A percentile compares a stretch with the other conserved stretches of the same genome.
Conservation (phyloP, 1,140 invertebrate genomes). For the Drosophila bipectinata region DNA sequence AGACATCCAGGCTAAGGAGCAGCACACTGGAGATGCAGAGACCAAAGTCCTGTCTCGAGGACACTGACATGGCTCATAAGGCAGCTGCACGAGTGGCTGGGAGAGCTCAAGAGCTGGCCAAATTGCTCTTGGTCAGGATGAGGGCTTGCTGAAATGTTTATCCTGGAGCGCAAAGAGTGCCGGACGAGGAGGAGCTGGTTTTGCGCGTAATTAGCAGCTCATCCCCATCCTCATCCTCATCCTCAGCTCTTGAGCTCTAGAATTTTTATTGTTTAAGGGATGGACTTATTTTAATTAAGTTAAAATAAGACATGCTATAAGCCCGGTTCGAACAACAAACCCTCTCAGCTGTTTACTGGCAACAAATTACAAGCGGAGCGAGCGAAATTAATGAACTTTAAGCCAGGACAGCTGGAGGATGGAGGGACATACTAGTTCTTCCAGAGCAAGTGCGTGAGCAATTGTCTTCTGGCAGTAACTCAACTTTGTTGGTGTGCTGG, state of each 20-base stretch:
- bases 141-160: constrained; percentile 26
- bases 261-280: not conserved
- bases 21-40: not conserved
- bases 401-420: constrained; percentile 27
- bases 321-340: not conserved
- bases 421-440: not conserved
- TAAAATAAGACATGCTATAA: not conserved
- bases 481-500: constrained; percentile 23
- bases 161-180: constrained; percentile 18
- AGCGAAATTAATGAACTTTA: constrained; percentile 50
- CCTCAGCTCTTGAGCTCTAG: not conserved
- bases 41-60: constrained; percentile 2
- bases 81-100: constrained; percentile 8
- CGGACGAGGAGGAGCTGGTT: not conserved
- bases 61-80: constrained; percentile 49
- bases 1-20: constrained; percentile 25
- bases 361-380: constrained; percentile 24
- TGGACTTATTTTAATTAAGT: not conserved
- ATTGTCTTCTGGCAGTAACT: constrained; percentile 64
- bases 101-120: constrained; percentile 16
- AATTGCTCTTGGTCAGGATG: constrained; percentile 13
- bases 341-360: constrained; percentile 13
- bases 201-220: constrained; percentile 38
- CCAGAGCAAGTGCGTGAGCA: constrained; percentile 50
- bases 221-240: not conserved